Evolutionary conservation across 2,113 vertebrate genomes (phyloP), one percentile per base, ranked within the genome.

Genomic region (Corythaixoides concolor): DNA sequence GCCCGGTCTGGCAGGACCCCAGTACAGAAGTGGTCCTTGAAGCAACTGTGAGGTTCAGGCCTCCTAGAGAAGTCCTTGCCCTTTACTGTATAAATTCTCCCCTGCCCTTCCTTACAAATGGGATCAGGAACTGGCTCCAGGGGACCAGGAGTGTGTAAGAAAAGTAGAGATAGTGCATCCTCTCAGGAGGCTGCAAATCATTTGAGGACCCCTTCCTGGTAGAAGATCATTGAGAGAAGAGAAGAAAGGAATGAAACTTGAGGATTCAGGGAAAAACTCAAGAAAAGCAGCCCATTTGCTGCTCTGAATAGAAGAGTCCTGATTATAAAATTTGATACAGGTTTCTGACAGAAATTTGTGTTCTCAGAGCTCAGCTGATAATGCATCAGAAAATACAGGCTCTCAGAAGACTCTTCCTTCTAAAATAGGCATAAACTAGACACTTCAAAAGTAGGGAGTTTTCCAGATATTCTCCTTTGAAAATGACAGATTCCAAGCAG

Each of bases 1-100:
- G 15, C 28, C 12, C 27, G 68, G 32, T 18, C 35, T 0, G 0
- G 15, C 11, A 60, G 35, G 19, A 73, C 10, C 6, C 6, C 4
- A 2, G 14, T 12, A n/a, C 15, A 80, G 41, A 53, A 10, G 49
- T 63, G 47, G 82, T 83, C 22, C 2, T n/a, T 88, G 52, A 75
- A 79, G 24, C 9, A 16, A 24, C 24, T 49, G 12, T 55, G 67
- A 75, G 20, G 17, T 59, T 89, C 41, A 63, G 58, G 37, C 41
- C 12, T 72, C 24, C 12, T 2, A 2, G 27, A 76, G n/a, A 75
- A 49, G 6, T 64, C 50, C 8, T 45, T 69, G 45, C 3, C 11
- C 14, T 63, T 75, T 62, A 32, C 12, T 16, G 22, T 50, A 43
- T 39, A 43, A 53, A 53, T 72, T 63, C 14, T 86, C 22, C 50